Evolutionary conservation across 2,797 vertebrate species (phyloP), one percentile per base, ranked within the genome.

Genomic region (Mionectes olivaceus): DNA sequence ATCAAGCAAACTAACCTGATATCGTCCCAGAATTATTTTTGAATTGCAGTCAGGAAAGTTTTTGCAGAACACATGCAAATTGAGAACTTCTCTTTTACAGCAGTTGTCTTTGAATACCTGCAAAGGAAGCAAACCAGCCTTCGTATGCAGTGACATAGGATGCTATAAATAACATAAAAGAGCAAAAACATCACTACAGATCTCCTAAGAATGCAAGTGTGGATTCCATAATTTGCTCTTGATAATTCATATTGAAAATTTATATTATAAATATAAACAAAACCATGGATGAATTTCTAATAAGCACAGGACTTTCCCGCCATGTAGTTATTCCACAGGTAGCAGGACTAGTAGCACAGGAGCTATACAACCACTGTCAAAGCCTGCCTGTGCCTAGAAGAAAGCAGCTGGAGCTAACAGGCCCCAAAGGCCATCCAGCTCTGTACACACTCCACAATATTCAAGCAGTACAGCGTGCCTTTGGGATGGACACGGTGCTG

Each of bases 81-180:
- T 98, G 89, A 99, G 98, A 92, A 99, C 98, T 97, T 99, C 99
- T 53, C 99, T 98, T 98, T 98, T 99, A 96, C 99, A 99, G 97
- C 99, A 99, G 94, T 99, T 99, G 91, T 99, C 99, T 97, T 98
- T 99, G 96, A 99, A 99, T 93, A 99, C 97, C 99, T 99, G 94
- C 67, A 84, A 96, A 95, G 90, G 24, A 97, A 89, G 71, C 25
- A 92, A 91, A 28, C 11, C 37, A 52, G 56, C 16, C 9, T 74
- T 85, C 39, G 57, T 10, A 50, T 17, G n/a, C n/a, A 49, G 59
- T 41, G 75, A 85, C 25, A 22, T 2, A 28, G n/a, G 21, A 68
- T 55, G 30, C 35, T 56, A 81, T 27, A 46, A 86, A 83, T 61
- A 65, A 71, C 35, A 71, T 21, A 41, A 80, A 94, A 81, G 80